Base-by-base conservation (phyloP, 1,140 invertebrate species). In the Diabrotica virgifera region DNA sequence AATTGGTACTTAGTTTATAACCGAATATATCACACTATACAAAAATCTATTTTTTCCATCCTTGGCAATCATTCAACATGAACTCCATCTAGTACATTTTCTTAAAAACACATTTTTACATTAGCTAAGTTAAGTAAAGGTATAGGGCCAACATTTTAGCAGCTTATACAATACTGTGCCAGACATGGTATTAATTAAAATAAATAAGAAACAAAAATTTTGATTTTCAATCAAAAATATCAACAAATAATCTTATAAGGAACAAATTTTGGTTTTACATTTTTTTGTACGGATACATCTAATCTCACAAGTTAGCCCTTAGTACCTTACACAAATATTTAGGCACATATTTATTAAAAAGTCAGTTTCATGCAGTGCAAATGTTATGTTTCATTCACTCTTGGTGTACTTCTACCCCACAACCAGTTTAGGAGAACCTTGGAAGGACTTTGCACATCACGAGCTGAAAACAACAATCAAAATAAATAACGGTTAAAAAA, bases 341-440 rank as follows among this genome's bases (percentile, higher is more conserved):
- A 62, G 60, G 60, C 60, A 62, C 60, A 14, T 50, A 36, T 54
- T 53, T 13, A 62, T 36, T 54, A 55, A 35, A 54, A 62, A 13
- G 51, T 54, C 51, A 62, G 14, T 52, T 40, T 40, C 11, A 36
- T 59, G 9, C n/a, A 13, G 11, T 51, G 60, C 54, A 64, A 59
- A 13, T 40, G 52, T 64, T 73, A 78, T 70, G 77, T 69, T 52
- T 79, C 71, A 71, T 79, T 78, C 8, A 77, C 74, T 73, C 76
- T 78, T 40, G 78, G 78, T n/a, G 77, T 77, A 64, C 75, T 79
- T 58, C 70, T 70, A 13, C 90, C 90, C 85, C 89, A 86, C 57
- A 91, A 78, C 90, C 90, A 91, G 78, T 91, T 90, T 69, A 91
- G 78, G 13, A 92, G 82, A 59, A 90, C 88, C 68, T 87, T 90